Evolutionary conservation across 2,888 invertebrate genomes (phyloP).

Genomic region (Drosophila suboccidentalis): DNA sequence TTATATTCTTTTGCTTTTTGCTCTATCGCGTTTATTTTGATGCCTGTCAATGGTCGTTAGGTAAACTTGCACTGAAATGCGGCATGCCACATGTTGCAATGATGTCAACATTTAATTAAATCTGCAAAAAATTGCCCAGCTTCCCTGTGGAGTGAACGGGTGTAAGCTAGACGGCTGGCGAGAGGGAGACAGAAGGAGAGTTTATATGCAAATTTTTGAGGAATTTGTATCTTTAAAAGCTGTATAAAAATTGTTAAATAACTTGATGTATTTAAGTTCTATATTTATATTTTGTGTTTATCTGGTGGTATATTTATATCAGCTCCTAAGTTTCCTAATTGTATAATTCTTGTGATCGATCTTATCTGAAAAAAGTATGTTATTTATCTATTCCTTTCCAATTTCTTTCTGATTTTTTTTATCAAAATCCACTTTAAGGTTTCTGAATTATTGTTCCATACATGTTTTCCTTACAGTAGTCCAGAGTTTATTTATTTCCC

Average conservation of each 20-base stretch:
- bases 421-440: too few species aligned
- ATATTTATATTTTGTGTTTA: background rate
- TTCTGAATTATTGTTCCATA: background rate
- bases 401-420: background rate
- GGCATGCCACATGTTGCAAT: conserved; percentile 64
- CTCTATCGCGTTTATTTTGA: conserved; percentile 53
- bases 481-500: too few species aligned
- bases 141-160: background rate
- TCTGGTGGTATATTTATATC: background rate
- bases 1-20: conserved; percentile 5
- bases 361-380: too few species aligned
- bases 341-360: background rate
- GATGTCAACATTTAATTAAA: conserved; percentile 68
- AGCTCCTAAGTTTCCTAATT: background rate
- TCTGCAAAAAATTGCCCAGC: conserved; percentile 13
- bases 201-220: background rate
- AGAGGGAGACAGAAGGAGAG: background rate
- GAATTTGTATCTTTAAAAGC: background rate
- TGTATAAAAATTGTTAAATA: background rate
- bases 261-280: background rate
- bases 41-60: conserved; percentile 61
- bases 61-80: conserved; percentile 58
- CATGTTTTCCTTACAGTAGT: too few species aligned
- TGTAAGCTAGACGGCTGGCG: background rate
- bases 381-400: background rate